Evolutionary conservation across 2,113 vertebrate species (phyloP), one percentile per base, ranked within the genome.

Genomic region (Perccottus glenii): DNA sequence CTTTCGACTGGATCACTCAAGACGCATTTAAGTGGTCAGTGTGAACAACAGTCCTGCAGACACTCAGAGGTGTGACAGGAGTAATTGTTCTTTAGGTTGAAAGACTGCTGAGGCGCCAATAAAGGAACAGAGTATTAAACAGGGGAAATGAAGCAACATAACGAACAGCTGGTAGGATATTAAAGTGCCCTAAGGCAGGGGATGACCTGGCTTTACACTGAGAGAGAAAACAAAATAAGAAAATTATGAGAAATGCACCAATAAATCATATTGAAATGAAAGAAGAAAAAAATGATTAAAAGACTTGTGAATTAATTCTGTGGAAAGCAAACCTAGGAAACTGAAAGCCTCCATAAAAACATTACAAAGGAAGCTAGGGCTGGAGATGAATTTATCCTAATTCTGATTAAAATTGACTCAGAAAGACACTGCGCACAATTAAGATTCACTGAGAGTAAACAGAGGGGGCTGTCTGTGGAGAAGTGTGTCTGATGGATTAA

Each of bases 401-500:
- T 53, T 78, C 66, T 58, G 75, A 85, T 81, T 76, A 74, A 63
- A 80, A 77, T 16, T 81, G 78, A 87, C 67, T 67, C 11, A 44
- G 36, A 61, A 64, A 73, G 55, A 85, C 58, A 62, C 49, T 38
- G 57, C 46, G 1, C 53, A 47, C 72, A 80, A 86, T 90, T 88
- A 84, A 67, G 59, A 80, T 80, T 76, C 81, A 67, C 15, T 44
- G 77, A 67, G 78, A 84, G 83, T 77, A 80, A 87, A 88, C 71
- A 84, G 64, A 66, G 70, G 78, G 58, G 48, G 52, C 57, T 51
- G 66, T 75, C 75, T 70, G 76, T 53, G 4, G 53, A 72, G 77
- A 81, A 51, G 49, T 67, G 59, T 35, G 60, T 11, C 69, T 85
- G 77, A 89, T 56, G 69, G 81, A 88, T 87, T 78, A 90, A 82